Conservation (phyloP, 2,888 invertebrate genomes). For the Leptarthrus brevirostris region DNA sequence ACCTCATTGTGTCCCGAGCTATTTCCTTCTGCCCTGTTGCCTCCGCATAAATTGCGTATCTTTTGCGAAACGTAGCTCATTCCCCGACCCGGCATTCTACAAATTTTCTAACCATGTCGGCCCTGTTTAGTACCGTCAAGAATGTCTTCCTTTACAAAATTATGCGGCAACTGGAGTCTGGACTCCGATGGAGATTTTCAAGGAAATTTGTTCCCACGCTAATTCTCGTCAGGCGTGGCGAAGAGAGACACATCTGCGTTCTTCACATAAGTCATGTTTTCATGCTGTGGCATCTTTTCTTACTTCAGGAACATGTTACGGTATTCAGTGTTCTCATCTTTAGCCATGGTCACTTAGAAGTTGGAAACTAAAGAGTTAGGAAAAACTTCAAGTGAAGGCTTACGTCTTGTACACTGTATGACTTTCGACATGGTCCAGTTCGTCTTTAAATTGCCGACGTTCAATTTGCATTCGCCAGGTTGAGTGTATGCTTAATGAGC, state of each 20-base stretch:
- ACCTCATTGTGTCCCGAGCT: slow-evolving; percentile 50
- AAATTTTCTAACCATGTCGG: slow-evolving; percentile 18
- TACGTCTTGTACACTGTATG: slow-evolving; percentile 2
- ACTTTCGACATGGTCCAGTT: slow-evolving; percentile 32
- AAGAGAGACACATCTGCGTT: slow-evolving; percentile 10
- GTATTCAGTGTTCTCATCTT: background rate
- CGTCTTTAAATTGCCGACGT: slow-evolving; percentile 1
- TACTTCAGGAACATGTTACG: background rate
- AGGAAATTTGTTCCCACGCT: slow-evolving; percentile 49
- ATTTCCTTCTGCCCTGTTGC: slow-evolving; percentile 28
- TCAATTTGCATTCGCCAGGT: slow-evolving; percentile 1
- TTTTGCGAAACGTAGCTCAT: slow-evolving; percentile 23
- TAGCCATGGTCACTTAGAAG: background rate
- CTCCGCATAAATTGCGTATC: slow-evolving; percentile 28
- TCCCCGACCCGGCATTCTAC: slow-evolving; percentile 5
- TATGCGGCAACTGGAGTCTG: background rate
- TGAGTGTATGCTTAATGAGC: slow-evolving; percentile 23
- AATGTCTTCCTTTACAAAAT: slow-evolving; percentile 1
- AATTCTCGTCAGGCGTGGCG: slow-evolving; percentile 49
- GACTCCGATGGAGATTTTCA: slow-evolving; percentile 2
- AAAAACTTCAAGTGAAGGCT: background rate
- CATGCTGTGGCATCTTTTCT: background rate
- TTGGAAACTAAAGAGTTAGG: background rate
- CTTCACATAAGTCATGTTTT: background rate
- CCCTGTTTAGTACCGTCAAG: slow-evolving; percentile 1